phyloP scores from a whole-genome alignment of 2,113 vertebrate genomes.

The human region GRCh38 chr12:81560501-81561000 shows the following conservation, averaged over 20 bases:
- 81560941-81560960: neutral
- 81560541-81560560: neutral
- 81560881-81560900: neutral
- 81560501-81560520: conserved; percentile 7
- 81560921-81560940: neutral
- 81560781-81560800: neutral
- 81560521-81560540: neutral
- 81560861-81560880: neutral
- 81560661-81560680: neutral
- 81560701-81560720: neutral
- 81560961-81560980: neutral
- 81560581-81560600: neutral
- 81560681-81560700: neutral
- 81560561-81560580: neutral
- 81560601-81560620: conserved; percentile 36
- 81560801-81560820: neutral
- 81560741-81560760: neutral
- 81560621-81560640: neutral
- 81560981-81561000: neutral
- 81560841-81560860: neutral
- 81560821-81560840: neutral
- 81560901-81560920: neutral
- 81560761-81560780: neutral
- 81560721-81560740: neutral
- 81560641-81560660: neutral